Evolutionary conservation across 37 sponge, comb jelly and placozoan genomes (phyloP), one percentile per base, ranked within the genome.

Genomic region (Lycopodina hypogea): DNA sequence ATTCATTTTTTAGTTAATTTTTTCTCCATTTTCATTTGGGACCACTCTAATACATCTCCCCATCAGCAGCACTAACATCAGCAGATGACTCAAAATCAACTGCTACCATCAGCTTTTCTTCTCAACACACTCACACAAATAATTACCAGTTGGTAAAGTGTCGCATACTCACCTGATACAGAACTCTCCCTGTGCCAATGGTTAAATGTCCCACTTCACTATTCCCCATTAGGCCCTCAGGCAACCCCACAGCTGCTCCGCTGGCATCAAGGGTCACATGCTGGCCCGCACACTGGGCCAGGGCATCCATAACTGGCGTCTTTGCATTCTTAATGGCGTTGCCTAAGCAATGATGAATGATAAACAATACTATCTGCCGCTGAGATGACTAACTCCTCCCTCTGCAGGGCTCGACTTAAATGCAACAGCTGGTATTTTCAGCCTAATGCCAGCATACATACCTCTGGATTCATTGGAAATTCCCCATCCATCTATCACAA

Each of bases 401-500:
- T 23, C 26, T 26, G 64, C 29, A 26, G 8, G 29, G 9, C 12
- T 17, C 12, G 17, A 12, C 17, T 12, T 53, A 53, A 53, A 53
- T 17, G 17, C 12, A 53, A 53, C 55, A 53, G 17, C 17, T 39
- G 17, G 26, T 38, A 42, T 71, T 9, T 21, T 19, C 37, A 19
- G 17, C 15, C 14, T 63, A 63, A 24, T 14, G 19, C 30, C 61
- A 15, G 30, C 35, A 45, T 32, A n/a, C 90, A 36, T 52, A 94
- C 96, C 96, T 70, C 86, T 83, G 14, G 65, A 63, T 15, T 82
- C 85, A 23, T 88, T 88, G 34, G 97, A 85, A 14, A 97, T 65
- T 0, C 97, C 97, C 97, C 97, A 97, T 26, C 97, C 97, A 69
- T 97, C 97, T 35, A 97, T 97, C 39, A 97, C 95, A 37, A 97